Conservation (phyloP, 2,888 invertebrate genomes). For the Seladonia tumulorum region DNA sequence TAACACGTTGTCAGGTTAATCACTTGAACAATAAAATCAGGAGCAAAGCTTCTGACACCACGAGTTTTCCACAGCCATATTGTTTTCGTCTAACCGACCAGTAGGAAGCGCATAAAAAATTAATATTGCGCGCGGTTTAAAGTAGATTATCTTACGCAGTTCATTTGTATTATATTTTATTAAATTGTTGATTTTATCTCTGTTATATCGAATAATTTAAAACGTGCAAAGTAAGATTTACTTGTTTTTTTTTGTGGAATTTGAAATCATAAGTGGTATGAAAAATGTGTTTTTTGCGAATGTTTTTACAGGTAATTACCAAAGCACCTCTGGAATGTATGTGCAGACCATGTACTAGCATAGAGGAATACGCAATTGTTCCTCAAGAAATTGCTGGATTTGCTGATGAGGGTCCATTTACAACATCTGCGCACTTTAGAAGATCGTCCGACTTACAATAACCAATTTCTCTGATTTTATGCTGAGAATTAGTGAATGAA, state of each 20-base stretch:
- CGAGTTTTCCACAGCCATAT: slow-evolving; percentile 75
- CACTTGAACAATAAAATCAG: slow-evolving; percentile 43
- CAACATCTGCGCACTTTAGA: slow-evolving; percentile 90
- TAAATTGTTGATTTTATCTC: background rate
- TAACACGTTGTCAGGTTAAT: background rate
- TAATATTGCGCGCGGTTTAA: slow-evolving; percentile 58
- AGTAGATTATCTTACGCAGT: background rate
- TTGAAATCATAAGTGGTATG: background rate
- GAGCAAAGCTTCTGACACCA: slow-evolving; percentile 68
- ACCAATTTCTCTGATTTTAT: background rate
- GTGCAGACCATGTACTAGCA: slow-evolving; percentile 96
- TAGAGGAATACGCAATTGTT: slow-evolving; percentile 94
- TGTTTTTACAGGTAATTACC: slow-evolving; percentile 89
- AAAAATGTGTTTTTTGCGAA: slow-evolving; percentile 27
- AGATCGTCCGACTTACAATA: slow-evolving; percentile 85
- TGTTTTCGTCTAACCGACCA: slow-evolving; percentile 70
- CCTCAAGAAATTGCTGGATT: slow-evolving; percentile 96
- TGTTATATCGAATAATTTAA: background rate
- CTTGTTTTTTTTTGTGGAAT: background rate
- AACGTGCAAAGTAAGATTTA: background rate
- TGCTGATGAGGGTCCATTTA: slow-evolving; percentile 91
- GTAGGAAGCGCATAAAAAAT: slow-evolving; percentile 42
- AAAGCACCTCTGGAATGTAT: slow-evolving; percentile 97
- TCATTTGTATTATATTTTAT: background rate
- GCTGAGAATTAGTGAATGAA: background rate